Conservation (phyloP, 1,140 invertebrate genomes). For the Lepeophtheirus salmonis region DNA sequence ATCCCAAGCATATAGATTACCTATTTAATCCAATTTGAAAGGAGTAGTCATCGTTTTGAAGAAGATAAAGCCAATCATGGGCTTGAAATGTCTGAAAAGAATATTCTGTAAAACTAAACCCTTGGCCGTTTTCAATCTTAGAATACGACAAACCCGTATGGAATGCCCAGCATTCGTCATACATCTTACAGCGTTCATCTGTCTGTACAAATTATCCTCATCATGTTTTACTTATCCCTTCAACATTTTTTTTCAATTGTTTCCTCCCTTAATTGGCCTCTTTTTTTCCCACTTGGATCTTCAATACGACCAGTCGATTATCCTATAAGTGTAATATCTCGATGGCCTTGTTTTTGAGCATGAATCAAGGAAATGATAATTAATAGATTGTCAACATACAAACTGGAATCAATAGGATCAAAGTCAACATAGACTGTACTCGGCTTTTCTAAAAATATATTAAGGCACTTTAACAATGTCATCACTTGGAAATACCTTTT, state of each 20-base stretch:
- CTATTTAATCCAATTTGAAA: conserved; percentile 97
- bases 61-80: conserved; percentile 83
- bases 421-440: conserved; percentile 49
- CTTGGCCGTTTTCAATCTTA: conserved; percentile 35
- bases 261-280: conserved; percentile 34
- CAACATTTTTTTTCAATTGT: conserved; percentile 44
- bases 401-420: conserved; percentile 85
- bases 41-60: conserved; percentile 53
- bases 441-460: background rate
- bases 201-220: conserved; percentile 67
- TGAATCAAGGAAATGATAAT: conserved; percentile 79
- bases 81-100: conserved; percentile 89
- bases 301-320: conserved; percentile 57
- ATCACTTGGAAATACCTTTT: background rate
- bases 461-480: background rate
- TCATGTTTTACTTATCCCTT: conserved; percentile 52
- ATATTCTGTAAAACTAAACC: conserved; percentile 52
- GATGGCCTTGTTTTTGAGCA: conserved; percentile 73
- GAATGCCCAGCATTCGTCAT: conserved; percentile 54
- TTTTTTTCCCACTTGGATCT: conserved; percentile 74
- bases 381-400: conserved; percentile 88
- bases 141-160: conserved; percentile 67
- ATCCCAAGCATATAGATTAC: conserved; percentile 75
- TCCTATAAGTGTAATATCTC: conserved; percentile 59
- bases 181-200: conserved; percentile 60